Conservation (phyloP, 2,113 vertebrate species). For the Stegostoma tigrinum region DNA sequence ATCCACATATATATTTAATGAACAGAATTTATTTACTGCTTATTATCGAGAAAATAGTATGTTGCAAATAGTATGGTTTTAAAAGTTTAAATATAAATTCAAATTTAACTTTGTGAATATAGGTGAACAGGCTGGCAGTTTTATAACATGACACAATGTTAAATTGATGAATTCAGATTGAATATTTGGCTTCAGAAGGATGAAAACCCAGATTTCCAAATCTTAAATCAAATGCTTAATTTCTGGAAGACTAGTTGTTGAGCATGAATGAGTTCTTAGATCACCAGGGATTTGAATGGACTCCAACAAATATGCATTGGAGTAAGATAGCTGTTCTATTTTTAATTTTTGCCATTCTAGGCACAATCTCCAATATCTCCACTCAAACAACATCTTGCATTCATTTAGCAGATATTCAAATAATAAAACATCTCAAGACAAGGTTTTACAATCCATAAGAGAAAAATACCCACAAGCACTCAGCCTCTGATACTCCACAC, state of each 20-base stretch:
- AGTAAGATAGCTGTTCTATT: background rate
- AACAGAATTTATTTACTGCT: background rate
- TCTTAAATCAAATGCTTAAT: background rate
- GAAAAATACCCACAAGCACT: background rate
- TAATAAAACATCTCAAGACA: background rate
- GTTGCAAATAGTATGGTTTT: background rate
- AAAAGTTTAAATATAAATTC: background rate
- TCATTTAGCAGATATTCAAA: background rate
- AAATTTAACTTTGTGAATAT: background rate
- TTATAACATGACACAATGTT: background rate
- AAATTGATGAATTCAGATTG: background rate
- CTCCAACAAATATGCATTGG: background rate
- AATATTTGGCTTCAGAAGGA: background rate
- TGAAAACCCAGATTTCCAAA: background rate
- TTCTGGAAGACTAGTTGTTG: background rate
- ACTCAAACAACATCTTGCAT: background rate
- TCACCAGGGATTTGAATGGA: background rate
- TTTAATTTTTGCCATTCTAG: background rate
- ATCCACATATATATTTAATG: background rate
- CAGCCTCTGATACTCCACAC: background rate
- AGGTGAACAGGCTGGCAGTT: background rate
- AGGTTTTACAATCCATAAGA: background rate
- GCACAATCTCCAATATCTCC: background rate
- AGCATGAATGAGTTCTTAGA: background rate
- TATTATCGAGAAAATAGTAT: background rate